Evolutionary conservation across 2,888 invertebrate species (phyloP).

Genomic region (Cataglyphis cursor): DNA sequence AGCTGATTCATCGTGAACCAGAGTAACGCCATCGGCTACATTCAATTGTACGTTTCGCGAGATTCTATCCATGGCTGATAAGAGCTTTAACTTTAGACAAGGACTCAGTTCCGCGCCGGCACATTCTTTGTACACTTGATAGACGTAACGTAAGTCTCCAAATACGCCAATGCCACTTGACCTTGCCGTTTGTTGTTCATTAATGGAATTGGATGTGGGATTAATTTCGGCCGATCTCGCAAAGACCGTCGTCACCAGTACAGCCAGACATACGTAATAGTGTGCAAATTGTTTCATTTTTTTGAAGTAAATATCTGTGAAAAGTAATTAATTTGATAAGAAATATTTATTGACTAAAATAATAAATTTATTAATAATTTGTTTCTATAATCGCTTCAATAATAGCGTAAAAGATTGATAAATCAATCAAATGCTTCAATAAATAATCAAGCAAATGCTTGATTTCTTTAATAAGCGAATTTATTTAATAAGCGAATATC

Average conservation of each 20-base stretch:
- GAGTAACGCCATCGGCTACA: constrained; percentile 92
- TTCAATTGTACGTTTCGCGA: constrained; percentile 90
- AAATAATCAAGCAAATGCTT: neutral
- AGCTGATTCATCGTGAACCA: constrained; percentile 89
- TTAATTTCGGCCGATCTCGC: constrained; percentile 83
- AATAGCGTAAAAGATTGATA: too few species aligned
- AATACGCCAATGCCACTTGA: constrained; percentile 85
- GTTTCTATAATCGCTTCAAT: neutral
- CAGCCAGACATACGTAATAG: constrained; percentile 76
- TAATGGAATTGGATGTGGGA: constrained; percentile 78
- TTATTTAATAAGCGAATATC: neutral
- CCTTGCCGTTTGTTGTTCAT: constrained; percentile 80
- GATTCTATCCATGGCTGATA: constrained; percentile 92
- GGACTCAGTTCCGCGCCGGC: constrained; percentile 90
- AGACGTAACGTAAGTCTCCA: constrained; percentile 91
- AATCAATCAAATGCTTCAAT: neutral
- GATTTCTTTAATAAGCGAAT: neutral
- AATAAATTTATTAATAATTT: neutral
- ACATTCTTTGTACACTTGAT: constrained; percentile 94
- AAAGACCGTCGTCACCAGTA: constrained; percentile 78
- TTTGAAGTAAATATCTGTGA: constrained; percentile 40
- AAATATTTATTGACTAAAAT: neutral
- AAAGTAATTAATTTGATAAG: neutral
- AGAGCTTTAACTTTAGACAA: constrained; percentile 93
- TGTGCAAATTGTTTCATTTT: constrained; percentile 81